Evolutionary conservation across 92 coral and sea anemone species (phyloP).

Genomic region (Epizoanthus scotinus): DNA sequence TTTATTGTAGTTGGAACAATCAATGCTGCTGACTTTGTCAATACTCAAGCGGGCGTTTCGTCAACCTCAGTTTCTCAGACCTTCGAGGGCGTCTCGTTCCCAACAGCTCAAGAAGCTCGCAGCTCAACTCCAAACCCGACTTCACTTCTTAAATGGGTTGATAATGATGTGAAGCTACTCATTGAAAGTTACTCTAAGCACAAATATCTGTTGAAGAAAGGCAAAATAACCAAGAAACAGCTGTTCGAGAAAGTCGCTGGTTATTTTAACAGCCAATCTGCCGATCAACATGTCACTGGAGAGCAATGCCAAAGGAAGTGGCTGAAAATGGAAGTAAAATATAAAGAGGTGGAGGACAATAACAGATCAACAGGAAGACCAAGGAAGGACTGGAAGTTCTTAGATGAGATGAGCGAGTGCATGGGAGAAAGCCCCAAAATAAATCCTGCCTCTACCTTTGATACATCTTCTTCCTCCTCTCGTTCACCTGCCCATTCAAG

Average conservation of each 20-base stretch:
- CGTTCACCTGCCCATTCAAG: background rate
- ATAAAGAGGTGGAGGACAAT: conserved; percentile 61
- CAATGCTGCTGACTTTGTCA: too few relatives aligned
- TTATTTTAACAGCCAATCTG: conserved; percentile 28
- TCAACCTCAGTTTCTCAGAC: background rate
- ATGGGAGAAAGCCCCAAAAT: conserved; percentile 60
- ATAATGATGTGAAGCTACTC: conserved; percentile 35
- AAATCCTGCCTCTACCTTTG: conserved; percentile 68
- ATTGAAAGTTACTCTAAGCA: conserved; percentile 42
- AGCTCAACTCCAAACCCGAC: conserved; percentile 2
- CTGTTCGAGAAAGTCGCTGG: conserved; percentile 45
- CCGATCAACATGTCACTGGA: conserved; percentile 35
- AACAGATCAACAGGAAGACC: conserved; percentile 53
- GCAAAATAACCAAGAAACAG: conserved; percentile 53
- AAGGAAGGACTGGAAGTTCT: conserved; percentile 59
- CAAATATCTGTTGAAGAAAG: conserved; percentile 59
- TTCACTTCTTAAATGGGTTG: conserved; percentile 38
- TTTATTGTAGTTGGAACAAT: conserved; percentile 15
- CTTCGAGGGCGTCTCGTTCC: too few relatives aligned
- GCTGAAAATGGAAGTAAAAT: conserved; percentile 48
- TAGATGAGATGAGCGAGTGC: conserved; percentile 52
- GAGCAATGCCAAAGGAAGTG: conserved; percentile 66
- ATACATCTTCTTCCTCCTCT: conserved; percentile 31
- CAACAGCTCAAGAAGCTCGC: too few relatives aligned
- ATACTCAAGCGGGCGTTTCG: background rate